Conservation (phyloP, 2,888 invertebrate genomes). For the Ochropleura plecta region DNA sequence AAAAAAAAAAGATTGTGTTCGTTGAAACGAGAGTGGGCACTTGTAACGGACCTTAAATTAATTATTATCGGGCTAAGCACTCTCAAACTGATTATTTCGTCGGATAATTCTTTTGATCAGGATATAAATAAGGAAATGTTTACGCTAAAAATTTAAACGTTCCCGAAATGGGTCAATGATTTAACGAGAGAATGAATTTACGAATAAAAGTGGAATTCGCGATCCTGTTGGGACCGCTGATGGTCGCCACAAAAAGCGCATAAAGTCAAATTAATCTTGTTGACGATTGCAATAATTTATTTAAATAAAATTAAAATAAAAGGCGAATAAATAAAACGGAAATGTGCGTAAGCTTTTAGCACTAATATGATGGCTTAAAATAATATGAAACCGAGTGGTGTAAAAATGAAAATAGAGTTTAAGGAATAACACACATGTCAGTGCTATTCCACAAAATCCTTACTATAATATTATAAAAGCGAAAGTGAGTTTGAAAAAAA, state of each 20-base stretch:
- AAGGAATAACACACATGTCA: no score
- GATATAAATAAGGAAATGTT: constrained; percentile 58
- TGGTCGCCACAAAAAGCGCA: constrained; percentile 53
- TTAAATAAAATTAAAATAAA: constrained; percentile 55
- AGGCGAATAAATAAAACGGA: constrained; percentile 41
- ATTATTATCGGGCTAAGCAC: constrained; percentile 70
- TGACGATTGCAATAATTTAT: constrained; percentile 56
- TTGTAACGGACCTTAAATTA: constrained; percentile 69
- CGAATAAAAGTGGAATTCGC: constrained; percentile 28
- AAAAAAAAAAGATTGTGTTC: constrained; percentile 72
- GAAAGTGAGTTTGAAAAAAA: no score
- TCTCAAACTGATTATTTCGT: constrained; percentile 63
- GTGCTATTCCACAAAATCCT: no score
- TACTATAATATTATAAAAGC: no score
- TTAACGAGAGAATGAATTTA: constrained; percentile 45
- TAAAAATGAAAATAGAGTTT: background rate
- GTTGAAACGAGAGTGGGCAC: constrained; percentile 68
- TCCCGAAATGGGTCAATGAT: constrained; percentile 55
- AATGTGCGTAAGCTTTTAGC: constrained; percentile 44
- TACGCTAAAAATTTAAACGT: constrained; percentile 55
- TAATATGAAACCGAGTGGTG: background rate
- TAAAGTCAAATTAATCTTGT: constrained; percentile 59
- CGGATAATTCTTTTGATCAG: constrained; percentile 63
- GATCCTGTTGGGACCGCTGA: constrained; percentile 20
- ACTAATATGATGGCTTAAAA: background rate